Base-by-base conservation (phyloP, 2,797 vertebrate genomes). In the Catamblyrhynchus diadema region DNA sequence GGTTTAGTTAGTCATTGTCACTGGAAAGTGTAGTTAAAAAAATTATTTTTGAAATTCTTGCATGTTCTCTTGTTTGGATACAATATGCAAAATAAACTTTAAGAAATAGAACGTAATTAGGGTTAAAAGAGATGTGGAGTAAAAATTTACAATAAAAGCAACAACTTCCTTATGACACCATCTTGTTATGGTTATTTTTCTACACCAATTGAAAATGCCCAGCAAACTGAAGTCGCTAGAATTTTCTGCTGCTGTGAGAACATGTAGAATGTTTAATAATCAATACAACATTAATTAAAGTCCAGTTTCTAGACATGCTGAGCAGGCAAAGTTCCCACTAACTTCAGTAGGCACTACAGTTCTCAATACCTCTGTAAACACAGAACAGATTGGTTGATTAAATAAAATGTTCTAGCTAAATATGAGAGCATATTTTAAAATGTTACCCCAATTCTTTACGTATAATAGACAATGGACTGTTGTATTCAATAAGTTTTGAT, bases 281-380 rank as follows among this genome's bases (percentile, higher is more conserved):
- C 53, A 93, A 87, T 88, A 61, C 65, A 86, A 92, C 64, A 32
- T 74, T 86, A 81, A 90, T 64, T 90, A 65, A 77, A 77, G n/a
- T 54, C 48, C 64, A 47, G 12, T 45, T 89, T 92, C 77, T 64
- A 77, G 56, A 61, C 35, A 41, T 37, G 37, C 24, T 85, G 51
- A 87, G 21, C 8, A 74, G 20, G 5, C 30, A 85, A 77, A 71
- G 3, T 67, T 94, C 41, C 56, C 23, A 28, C 21, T 78, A 88
- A 65, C 27, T 78, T 87, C 60, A 87, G 25, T 23, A 74, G 24
- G 30, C 44, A 66, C 24, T 62, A 56, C 33, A 84, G 48, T 53
- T 80, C 66, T 75, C 41, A 54, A 24, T 14, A 62, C 8, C 22
- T 73, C 56, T 77, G 14, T 70, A 80, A 94, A 80, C 24, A 81